Conservation (phyloP, 2,797 vertebrate species). For the Glossophaga mutica region DNA sequence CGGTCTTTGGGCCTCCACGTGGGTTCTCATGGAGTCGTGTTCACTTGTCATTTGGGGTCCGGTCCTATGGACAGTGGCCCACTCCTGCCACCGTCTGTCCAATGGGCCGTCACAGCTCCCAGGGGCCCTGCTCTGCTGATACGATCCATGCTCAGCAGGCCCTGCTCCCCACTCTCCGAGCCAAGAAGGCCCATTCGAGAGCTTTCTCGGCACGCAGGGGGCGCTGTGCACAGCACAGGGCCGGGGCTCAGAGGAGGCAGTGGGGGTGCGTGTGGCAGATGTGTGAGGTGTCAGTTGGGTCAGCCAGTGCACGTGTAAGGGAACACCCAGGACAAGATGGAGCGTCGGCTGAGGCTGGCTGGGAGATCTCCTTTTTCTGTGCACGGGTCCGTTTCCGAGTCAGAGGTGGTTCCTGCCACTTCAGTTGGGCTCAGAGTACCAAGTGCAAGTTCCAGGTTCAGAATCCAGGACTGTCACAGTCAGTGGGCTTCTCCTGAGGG, state of each 20-base stretch:
- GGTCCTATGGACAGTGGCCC: neutral
- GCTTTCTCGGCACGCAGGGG: neutral
- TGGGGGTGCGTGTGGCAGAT: neutral
- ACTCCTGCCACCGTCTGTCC: neutral
- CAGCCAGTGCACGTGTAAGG: neutral
- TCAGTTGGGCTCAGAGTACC: neutral
- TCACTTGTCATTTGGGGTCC: neutral
- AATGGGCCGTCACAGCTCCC: neutral
- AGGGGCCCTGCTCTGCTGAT: neutral
- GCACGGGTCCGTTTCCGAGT: accelerated
- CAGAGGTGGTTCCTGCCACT: neutral
- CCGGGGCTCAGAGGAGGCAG: neutral
- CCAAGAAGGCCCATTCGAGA: accelerated
- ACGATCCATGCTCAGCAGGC: neutral
- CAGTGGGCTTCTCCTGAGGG: neutral
- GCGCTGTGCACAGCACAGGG: neutral
- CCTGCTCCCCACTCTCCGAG: accelerated
- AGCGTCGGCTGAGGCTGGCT: neutral
- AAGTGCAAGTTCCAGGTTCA: neutral
- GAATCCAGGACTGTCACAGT: neutral
- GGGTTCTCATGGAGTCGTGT: neutral
- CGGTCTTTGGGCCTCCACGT: neutral
- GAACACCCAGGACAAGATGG: neutral
- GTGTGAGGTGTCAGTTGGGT: accelerated
- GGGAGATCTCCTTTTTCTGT: neutral